Evolutionary conservation across 2,797 vertebrate genomes (phyloP), one percentile per base, ranked within the genome.

Genomic region (Poeciliopsis turneri): DNA sequence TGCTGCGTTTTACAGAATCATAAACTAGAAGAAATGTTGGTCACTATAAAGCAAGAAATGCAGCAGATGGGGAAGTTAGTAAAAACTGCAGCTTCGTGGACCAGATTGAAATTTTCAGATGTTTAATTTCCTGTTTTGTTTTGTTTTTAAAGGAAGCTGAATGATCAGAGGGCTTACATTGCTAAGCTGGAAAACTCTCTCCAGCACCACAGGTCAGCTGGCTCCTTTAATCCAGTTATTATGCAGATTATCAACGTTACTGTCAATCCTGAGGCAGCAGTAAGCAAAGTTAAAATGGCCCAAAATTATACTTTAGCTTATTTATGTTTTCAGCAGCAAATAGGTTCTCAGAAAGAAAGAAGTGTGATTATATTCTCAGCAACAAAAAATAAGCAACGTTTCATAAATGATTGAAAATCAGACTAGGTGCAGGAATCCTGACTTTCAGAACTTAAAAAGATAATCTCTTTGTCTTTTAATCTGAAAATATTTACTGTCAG

Each of bases 61-160:
- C 94, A 97, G 75, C 94, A 95, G 82, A 87, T 97, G 74, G 92
- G 95, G 86, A 85, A 94, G 98, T 97, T 95, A 85, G 92, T 77
- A 9, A 2, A 10, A 18, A n/a, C 6, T 4, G 45, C 3, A 70
- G 0, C 0, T 72, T 73, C 23, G 0, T 25, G 39, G 23, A 57
- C n/a, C 41, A 3, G 7, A 55, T 2, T 53, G 49, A 10, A 9
- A 8, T 25, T 53, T 53, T 7, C 12, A 20, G 46, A 43, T 59
- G 33, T 2, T 39, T 12, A 1, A 3, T 28, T 66, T 82, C n/a
- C 61, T 15, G 23, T 49, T 74, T 33, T 5, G 46, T 8, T 28
- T 68, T 78, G 49, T 8, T 30, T 68, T 78, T 15, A 76, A 81
- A 97, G 96, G 86, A 95, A 92, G 78, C 85, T 95, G 78, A 88